A percentile compares a stretch with the other conserved stretches of the same genome.
Evolutionary conservation across 2,888 invertebrate species (phyloP).

Genomic region (Endomychus coccineus): DNA sequence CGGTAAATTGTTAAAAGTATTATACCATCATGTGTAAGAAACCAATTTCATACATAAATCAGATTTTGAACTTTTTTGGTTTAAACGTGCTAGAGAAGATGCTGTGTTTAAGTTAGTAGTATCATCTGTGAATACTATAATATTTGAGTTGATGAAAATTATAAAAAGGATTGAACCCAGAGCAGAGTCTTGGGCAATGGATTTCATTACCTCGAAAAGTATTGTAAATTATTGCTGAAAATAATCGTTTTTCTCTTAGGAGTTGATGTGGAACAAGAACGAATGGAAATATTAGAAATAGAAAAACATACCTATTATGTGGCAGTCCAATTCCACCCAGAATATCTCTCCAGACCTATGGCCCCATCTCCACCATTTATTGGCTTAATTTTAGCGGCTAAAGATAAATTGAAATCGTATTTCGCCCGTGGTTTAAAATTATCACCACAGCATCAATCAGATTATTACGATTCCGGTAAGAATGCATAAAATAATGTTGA

Average conservation of each 20-base stretch:
- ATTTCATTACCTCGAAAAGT: too few species aligned
- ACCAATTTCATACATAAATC: too few species aligned
- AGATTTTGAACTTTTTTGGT: too few species aligned
- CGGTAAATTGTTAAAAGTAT: too few species aligned
- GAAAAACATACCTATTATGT: slow-evolving; percentile 87
- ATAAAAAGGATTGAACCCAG: too few species aligned
- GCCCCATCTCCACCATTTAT: slow-evolving; percentile 92
- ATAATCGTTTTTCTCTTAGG: slow-evolving; percentile 44
- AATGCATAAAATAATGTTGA: too few species aligned
- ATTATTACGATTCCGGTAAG: slow-evolving; percentile 59
- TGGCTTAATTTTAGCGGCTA: slow-evolving; percentile 86
- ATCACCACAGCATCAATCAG: slow-evolving; percentile 64
- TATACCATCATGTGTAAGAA: too few species aligned
- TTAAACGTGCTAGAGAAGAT: too few species aligned
- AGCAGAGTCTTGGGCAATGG: too few species aligned
- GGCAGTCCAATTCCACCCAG: slow-evolving; percentile 96
- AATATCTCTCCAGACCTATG: slow-evolving; percentile 87
- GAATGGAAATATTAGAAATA: slow-evolving; percentile 93
- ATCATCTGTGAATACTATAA: too few species aligned
- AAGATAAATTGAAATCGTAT: slow-evolving; percentile 68
- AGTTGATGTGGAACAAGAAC: slow-evolving; percentile 68
- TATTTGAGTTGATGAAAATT: background rate
- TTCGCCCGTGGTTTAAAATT: slow-evolving; percentile 66
- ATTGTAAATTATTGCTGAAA: too few species aligned
- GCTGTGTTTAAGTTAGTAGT: too few species aligned